phyloP scores from a whole-genome alignment of 64 coral and sea anemone species.

The Pocillopora verrucosa region DNA sequence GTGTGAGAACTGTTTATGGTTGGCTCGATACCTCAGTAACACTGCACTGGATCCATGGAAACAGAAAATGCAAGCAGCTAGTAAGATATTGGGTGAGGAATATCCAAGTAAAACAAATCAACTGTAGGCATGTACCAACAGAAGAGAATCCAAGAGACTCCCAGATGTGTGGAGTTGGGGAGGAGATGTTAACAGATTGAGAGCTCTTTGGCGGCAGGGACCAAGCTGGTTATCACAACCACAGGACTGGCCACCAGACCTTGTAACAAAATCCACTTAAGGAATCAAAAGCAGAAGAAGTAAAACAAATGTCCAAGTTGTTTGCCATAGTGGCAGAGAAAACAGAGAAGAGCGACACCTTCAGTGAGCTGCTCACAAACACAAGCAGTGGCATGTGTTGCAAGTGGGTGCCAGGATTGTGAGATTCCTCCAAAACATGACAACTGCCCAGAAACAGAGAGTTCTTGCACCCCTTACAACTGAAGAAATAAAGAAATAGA shows the following conservation, averaged over 20 bases:
- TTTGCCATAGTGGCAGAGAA: neutral
- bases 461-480: too few relatives aligned
- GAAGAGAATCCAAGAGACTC: neutral
- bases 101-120: conserved; percentile 8
- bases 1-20: neutral
- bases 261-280: neutral
- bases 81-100: conserved; percentile 28
- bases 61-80: neutral
- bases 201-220: conserved; percentile 14
- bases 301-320: neutral
- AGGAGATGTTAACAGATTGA: neutral
- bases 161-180: conserved; percentile 28
- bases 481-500: neutral
- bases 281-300: neutral
- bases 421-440: neutral
- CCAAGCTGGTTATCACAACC: conserved; percentile 8
- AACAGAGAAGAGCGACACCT: neutral
- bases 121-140: neutral
- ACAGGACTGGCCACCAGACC: conserved; percentile 7
- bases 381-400: conserved; percentile 22
- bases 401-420: conserved; percentile 21
- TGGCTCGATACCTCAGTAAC: conserved; percentile 57
- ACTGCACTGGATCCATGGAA: conserved; percentile 44
- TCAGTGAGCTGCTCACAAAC: conserved; percentile 25
- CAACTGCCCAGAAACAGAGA: too few relatives aligned